These are phyloP conservation scores for Psilopsiagon aurifrons DNA, from an alignment of 2,113 vertebrate species.

Conservation along the genomic window DNA sequence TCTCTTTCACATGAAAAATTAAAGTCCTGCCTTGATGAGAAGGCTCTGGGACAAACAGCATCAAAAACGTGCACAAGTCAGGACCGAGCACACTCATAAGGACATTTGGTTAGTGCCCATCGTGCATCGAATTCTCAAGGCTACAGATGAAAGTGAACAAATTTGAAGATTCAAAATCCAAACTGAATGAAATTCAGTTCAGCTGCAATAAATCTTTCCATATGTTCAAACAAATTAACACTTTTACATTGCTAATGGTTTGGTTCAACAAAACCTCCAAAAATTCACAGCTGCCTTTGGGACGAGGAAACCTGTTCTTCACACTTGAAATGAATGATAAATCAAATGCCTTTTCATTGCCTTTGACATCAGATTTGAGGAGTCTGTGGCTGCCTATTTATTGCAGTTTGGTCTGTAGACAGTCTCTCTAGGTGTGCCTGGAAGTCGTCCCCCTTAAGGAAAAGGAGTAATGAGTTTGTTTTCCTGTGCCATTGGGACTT, in stretches of 20 bases:
- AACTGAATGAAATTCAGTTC: neutral
- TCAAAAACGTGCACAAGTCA: neutral
- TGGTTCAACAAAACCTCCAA: neutral
- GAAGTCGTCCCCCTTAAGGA: neutral
- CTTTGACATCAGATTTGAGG: neutral
- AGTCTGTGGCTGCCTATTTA: neutral
- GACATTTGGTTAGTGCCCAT: neutral
- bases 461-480: neutral
- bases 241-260: neutral
- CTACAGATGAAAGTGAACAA: neutral
- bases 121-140: neutral
- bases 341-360: neutral
- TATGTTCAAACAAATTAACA: neutral
- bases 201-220: neutral
- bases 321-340: neutral
- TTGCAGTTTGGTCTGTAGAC: neutral
- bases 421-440: neutral
- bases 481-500: neutral
- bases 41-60: conserved; percentile 30
- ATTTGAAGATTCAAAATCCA: neutral
- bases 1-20: conserved; percentile 25
- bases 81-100: neutral
- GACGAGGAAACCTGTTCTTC: neutral
- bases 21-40: conserved; percentile 29
- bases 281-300: neutral